Evolutionary conservation across 2,797 vertebrate species (phyloP), one percentile per base, ranked within the genome.

Genomic region (Brachyrhaphis roseni): DNA sequence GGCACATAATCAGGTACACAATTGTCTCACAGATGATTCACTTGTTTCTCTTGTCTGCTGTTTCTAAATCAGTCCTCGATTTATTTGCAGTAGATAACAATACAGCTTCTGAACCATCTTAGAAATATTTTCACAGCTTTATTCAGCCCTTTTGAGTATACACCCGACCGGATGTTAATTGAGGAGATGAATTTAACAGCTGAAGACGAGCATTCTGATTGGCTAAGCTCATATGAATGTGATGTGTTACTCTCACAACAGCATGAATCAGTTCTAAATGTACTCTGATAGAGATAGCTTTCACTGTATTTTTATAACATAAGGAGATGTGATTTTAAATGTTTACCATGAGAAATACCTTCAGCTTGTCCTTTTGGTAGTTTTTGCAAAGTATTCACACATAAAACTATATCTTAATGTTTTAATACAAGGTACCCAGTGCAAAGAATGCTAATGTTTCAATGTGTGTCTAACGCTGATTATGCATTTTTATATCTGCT

Each of bases 81-180:
- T 47, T 70, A 6, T 39, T 57, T 46, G 31, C 26, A 39, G 31
- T 28, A 2, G 16, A 59, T 20, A 28, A 20, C 49, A 55, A 51
- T 47, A 47, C 31, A 59, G 43, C 76, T 78, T 68, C n/a, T 57
- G 5, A 53, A 66, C 59, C 49, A 59, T 23, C 2, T 75, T 34
- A 15, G 45, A 55, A 46, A 49, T 1, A 23, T 71, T 78, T 20
- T 36, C 11, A 34, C 7, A n/a, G 15, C 0, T 70, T 34, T 74
- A 26, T n/a, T 75, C 36, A 46, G 76, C 68, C 75, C 45, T 77
- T 77, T 45, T 51, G 2, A 64, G 28, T 73, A 28, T 5, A 57
- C 77, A 85, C 64, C 80, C 43, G 43, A 46, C 75, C 77, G 80
- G 23, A 74, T 73, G 13, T 53, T 68, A 34, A 70, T 57, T 5